These are phyloP conservation scores for Mesocricetus auratus DNA, from an alignment of 2,113 vertebrate species.

Conservation along the genomic window DNA sequence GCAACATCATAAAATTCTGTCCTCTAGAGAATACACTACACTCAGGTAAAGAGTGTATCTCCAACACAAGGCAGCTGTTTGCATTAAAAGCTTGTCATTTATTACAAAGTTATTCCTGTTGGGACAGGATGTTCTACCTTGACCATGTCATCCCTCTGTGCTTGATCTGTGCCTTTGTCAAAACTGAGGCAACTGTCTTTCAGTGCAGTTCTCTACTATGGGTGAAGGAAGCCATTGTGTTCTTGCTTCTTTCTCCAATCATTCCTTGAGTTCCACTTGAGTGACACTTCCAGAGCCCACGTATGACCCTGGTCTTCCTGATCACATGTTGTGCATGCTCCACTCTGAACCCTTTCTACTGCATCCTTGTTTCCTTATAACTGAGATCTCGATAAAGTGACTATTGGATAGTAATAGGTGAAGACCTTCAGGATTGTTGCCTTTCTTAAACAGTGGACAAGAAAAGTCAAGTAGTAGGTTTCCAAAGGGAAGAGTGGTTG, in stretches of 20 bases:
- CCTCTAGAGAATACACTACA: neutral
- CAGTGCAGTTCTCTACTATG: neutral
- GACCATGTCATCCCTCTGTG: neutral
- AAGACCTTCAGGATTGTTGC: neutral
- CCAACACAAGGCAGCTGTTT: neutral
- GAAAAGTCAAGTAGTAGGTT: neutral
- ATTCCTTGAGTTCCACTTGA: neutral
- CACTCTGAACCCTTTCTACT: neutral
- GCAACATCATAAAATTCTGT: neutral
- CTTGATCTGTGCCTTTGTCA: neutral
- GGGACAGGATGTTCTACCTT: neutral
- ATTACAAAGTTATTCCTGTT: neutral
- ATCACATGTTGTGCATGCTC: neutral
- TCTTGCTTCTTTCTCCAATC: neutral
- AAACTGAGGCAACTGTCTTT: constrained; percentile 11
- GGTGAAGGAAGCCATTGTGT: neutral
- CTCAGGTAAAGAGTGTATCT: neutral
- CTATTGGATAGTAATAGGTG: neutral
- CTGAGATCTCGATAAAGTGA: neutral
- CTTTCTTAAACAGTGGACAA: neutral
- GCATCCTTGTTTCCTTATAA: neutral
- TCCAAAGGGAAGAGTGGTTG: neutral
- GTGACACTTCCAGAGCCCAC: neutral
- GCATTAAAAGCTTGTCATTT: neutral
- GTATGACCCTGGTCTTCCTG: neutral